Evolutionary conservation across 2,888 invertebrate species (phyloP), one percentile per base, ranked within the genome.

Genomic region (Amorpha juglandis): DNA sequence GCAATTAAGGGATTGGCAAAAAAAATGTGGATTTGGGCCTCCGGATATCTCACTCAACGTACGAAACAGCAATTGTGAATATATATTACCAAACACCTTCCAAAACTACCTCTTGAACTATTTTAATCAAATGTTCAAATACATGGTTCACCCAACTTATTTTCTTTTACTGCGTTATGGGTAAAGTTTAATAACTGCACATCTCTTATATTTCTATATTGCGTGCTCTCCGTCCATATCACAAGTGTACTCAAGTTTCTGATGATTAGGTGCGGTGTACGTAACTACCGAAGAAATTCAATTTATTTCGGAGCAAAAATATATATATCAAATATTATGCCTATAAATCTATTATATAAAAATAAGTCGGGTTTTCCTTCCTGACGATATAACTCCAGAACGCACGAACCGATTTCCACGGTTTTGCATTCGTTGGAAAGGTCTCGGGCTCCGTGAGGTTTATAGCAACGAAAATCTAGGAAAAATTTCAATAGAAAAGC

Each of bases 241-340:
- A 67, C 63, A 52, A 63, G 66, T 55, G 68, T 65, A 68, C 74
- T 77, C 74, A 68, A 73, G 75, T 79, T 73, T 66, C 70, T 67
- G 68, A 78, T 79, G 80, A 82, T 80, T 75, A 74, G 80, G 72
- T 75, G 51, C 74, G 74, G 69, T 71, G 73, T 77, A 72, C 70
- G 65, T 67, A 58, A 38, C 12, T 12, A 58, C 12, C 50, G 50
- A 19, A 45, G 14, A 35, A 38, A 19, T 16, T 33, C 11, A 19
- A 58, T 58, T 19, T 58, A 58, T 58, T 58, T 58, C 19, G 19
- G 38, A 58, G 42, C 27, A 16, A 38, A 38, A 16, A 35, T 9
- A 35, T 12, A 16, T 16, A 38, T 55, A 38, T 33, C n/a, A 38
- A 16, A 38, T 38, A 55, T 53, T 33, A 33, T n/a, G 16, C 16